These are phyloP conservation scores for Epistrophella euchroma DNA, from an alignment of 2,888 invertebrate species.

Conservation along the genomic window DNA sequence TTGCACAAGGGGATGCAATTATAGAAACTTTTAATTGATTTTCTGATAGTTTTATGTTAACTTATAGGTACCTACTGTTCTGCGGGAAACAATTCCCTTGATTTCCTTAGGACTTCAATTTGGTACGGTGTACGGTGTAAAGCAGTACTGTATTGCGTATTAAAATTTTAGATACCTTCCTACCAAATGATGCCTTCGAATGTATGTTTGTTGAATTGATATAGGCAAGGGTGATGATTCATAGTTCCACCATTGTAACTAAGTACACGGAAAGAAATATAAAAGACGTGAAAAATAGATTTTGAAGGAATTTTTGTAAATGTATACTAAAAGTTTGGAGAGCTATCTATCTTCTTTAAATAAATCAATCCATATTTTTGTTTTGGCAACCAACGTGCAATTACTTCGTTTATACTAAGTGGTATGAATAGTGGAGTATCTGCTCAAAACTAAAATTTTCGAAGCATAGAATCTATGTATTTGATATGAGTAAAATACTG, in stretches of 20 bases:
- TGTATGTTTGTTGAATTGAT: background rate
- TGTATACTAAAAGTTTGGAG: too few relatives aligned
- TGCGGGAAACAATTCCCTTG: background rate
- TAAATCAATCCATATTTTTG: too few relatives aligned
- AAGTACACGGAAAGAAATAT: background rate
- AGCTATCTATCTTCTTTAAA: too few relatives aligned
- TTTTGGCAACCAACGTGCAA: too few relatives aligned
- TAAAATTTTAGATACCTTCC: conserved; percentile 2
- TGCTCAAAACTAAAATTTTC: too few relatives aligned
- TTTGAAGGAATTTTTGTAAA: too few relatives aligned
- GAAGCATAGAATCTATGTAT: too few relatives aligned
- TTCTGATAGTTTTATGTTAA: background rate
- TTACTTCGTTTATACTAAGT: too few relatives aligned
- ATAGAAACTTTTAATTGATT: conserved; percentile 57
- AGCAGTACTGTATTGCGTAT: conserved; percentile 28
- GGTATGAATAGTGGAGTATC: too few relatives aligned
- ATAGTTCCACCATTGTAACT: background rate
- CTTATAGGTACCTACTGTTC: background rate
- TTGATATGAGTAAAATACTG: too few relatives aligned
- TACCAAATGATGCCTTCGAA: background rate
- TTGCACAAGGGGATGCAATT: conserved; percentile 56
- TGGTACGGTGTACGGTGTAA: background rate
- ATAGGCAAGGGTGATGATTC: background rate
- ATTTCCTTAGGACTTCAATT: background rate
- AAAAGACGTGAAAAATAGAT: background rate